Conservation (phyloP, 2,113 vertebrate genomes). For the Nothobranchius kuhntae region DNA sequence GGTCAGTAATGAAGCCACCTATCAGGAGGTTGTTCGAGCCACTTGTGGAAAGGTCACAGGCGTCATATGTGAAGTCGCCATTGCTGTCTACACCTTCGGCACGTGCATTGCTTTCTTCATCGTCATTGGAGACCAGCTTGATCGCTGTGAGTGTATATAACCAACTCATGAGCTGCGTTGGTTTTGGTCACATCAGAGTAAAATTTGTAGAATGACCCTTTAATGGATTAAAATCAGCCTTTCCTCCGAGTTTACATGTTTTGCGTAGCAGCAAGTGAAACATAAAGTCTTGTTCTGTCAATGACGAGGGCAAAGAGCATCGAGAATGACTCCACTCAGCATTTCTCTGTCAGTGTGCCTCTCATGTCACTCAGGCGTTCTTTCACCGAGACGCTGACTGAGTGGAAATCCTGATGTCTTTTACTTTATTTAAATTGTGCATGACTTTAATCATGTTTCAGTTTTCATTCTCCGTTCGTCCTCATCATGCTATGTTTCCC, state of each 20-base stretch:
- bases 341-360: conserved; percentile 8
- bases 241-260: not conserved
- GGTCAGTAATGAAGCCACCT: conserved; percentile 92
- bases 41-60: conserved; percentile 90
- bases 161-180: not conserved
- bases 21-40: conserved; percentile 96
- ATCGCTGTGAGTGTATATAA: conserved; percentile 85
- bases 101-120: conserved; percentile 98
- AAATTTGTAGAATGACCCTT: too few species aligned
- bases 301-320: conserved; percentile 45
- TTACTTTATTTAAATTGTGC: too few species aligned
- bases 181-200: too few species aligned
- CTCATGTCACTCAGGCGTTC: conserved; percentile 55
- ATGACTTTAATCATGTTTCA: too few species aligned
- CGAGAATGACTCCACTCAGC: conserved; percentile 34
- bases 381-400: conserved; percentile 51
- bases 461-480: too few species aligned
- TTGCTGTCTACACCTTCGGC: conserved; percentile 93
- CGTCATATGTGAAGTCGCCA: conserved; percentile 89
- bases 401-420: conserved; percentile 12
- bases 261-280: not conserved
- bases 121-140: conserved; percentile 96
- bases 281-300: not conserved
- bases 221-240: too few species aligned
- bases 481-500: not conserved